These are phyloP conservation scores for Falco biarmicus DNA, from an alignment of 2,797 vertebrate genomes.

Conservation along the genomic window DNA sequence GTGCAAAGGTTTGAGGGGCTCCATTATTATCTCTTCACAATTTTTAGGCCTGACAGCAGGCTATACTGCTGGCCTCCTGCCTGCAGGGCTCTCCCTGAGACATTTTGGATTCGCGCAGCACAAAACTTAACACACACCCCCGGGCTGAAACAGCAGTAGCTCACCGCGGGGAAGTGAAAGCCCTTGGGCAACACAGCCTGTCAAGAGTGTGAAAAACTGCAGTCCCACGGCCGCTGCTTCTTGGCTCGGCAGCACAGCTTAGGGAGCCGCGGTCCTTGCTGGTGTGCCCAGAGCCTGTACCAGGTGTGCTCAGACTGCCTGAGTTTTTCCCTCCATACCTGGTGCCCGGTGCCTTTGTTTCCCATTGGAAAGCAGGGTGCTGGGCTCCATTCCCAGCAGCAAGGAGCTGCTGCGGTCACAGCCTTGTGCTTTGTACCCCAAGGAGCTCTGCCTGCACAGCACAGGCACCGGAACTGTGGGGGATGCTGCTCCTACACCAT, in stretches of 20 bases:
- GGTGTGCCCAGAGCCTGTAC: not conserved
- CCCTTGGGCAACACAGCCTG: not conserved
- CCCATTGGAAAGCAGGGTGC: not conserved
- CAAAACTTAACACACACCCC: not conserved
- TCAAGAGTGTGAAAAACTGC: too few relatives aligned
- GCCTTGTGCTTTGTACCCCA: rapidly evolving
- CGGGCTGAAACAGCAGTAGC: not conserved
- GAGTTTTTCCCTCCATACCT: not conserved
- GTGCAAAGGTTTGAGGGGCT: not conserved
- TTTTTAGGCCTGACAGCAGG: too few relatives aligned
- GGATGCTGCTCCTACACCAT: not conserved
- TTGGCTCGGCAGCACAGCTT: not conserved
- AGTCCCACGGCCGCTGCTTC: not conserved
- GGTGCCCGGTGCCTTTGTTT: not conserved
- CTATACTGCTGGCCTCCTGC: not conserved
- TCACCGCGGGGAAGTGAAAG: not conserved
- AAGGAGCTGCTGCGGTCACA: not conserved
- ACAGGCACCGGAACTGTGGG: not conserved
- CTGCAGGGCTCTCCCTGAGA: rapidly evolving
- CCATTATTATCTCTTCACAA: not conserved
- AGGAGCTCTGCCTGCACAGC: not conserved
- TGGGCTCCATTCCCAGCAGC: not conserved
- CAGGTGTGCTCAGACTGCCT: rapidly evolving
- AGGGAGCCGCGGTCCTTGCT: not conserved
- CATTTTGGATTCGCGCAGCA: not conserved